Base-by-base conservation (phyloP, 2,797 vertebrate species). In the Chelidonichthys spinosus region DNA sequence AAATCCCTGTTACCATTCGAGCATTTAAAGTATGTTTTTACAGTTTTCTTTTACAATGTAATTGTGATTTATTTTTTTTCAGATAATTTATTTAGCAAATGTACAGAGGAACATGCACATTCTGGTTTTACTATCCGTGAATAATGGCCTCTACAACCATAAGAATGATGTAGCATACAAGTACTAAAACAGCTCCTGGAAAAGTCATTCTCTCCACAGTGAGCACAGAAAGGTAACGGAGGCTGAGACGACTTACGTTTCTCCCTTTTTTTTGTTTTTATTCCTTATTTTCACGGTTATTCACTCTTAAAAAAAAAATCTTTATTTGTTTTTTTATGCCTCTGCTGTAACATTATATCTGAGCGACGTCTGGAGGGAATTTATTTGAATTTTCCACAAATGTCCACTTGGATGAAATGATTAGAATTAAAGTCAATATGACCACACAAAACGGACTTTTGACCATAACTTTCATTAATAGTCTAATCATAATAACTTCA, bases 181-280 rank as follows among this genome's bases (percentile, higher is more conserved):
- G 74, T 63, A 54, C 47, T n/a, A 43, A 76, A 74, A 69, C 33
- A 47, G 11, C 47, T 69, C 49, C 63, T 86, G 79, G 60, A 79
- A 70, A 74, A 85, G 75, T 63, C 25, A 75, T 87, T 68, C 7
- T 87, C 70, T 74, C 68, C 71, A 13, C 50, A 14, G 47, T 78
- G 66, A 64, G 37, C 36, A 58, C 56, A 69, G 58, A 58, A 33
- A 42, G 44, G 62, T 55, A 49, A 76, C n/a, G 72, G 60, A 42
- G 11, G 58, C 63, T 69, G 60, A 17, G 56, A 55, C 9, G 36
- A 25, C 14, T 7, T 11, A 46, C 10, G 60, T 49, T 58, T 25
- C 47, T 33, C 3, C 4, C 0, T 11, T 49, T 54, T 61, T 37
- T 64, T n/a, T 11, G 3, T 50, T 37, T 64, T n/a, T 11, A 2